phyloP scores from a whole-genome alignment of 2,797 vertebrate species.

The Lithobates sylvaticus region DNA sequence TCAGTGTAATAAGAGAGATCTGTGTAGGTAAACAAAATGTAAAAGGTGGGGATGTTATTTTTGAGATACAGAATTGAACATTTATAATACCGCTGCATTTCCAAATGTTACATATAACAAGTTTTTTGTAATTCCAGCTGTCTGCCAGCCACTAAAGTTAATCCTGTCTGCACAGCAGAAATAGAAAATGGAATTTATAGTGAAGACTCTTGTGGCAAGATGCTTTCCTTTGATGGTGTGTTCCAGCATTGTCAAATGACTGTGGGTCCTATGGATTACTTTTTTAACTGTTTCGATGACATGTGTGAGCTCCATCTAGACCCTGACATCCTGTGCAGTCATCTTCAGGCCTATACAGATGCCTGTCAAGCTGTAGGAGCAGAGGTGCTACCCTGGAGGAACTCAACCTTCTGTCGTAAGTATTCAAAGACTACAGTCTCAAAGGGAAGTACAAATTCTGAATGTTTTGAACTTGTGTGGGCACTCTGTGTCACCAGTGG shows the following conservation, averaged over 20 bases:
- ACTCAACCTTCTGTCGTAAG: slow-evolving; percentile 61
- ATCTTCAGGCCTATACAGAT: slow-evolving; percentile 57
- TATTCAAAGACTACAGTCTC: background rate
- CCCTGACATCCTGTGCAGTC: slow-evolving; percentile 24
- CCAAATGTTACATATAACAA: no score
- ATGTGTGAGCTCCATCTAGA: slow-evolving; percentile 48
- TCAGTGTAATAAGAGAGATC: no score
- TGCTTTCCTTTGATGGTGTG: slow-evolving; percentile 29
- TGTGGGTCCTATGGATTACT: slow-evolving; percentile 46
- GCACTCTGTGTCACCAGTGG: no score
- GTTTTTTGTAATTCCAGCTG: slow-evolving; percentile 37
- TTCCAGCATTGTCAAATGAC: slow-evolving; percentile 39
- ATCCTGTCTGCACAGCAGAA: slow-evolving; percentile 68
- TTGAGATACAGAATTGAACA: no score
- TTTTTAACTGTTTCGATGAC: slow-evolving; percentile 34
- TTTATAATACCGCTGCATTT: no score
- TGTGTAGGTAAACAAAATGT: no score
- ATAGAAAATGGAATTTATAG: slow-evolving; percentile 54
- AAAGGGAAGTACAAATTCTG: no score
- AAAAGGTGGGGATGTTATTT: no score
- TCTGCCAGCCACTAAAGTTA: slow-evolving; percentile 61
- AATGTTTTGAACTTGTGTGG: no score
- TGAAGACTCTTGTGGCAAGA: slow-evolving; percentile 15
- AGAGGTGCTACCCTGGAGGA: slow-evolving; percentile 52
- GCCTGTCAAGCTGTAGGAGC: slow-evolving; percentile 58